Base-by-base conservation (phyloP, 2,113 vertebrate genomes). In the Rhinogobius similis region DNA sequence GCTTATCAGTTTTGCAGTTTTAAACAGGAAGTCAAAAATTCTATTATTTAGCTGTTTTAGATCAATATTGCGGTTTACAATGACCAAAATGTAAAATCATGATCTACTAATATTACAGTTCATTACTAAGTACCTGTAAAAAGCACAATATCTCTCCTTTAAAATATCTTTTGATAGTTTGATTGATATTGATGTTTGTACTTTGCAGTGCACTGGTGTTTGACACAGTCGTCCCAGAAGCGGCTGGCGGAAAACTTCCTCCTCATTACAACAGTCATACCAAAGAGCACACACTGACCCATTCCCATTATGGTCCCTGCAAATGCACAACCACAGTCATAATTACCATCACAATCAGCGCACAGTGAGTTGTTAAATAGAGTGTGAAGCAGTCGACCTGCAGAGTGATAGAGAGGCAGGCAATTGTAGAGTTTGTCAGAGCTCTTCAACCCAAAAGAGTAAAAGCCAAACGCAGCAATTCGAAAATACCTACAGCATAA, bases 161-260 rank as follows among this genome's bases (percentile, higher is more conserved):
- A n/a, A n/a, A n/a, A n/a, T n/a, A n/a, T n/a, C n/a, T n/a, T n/a
- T n/a, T n/a, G n/a, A n/a, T n/a, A n/a, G 20, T 50, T 50, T 9
- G n/a, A n/a, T 46, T 46, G 44, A 29, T 59, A 20, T 32, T 20
- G 13, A 18, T 32, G 58, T 3, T 29, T 63, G n/a, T 14, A 80
- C 94, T 95, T n/a, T 89, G 96, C 96, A 52, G 96, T 97, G 90
- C 96, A 98, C 72, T 95, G 90, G 88, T 95, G 88, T 68, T 95
- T 94, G 44, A 90, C 73, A 36, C 96, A 98, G 87, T 98, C 96
- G 0, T 96, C 94, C 96, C 96, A 98, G 91, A 98, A 97, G 68
- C 88, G 84, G 68, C 92, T 95, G 80, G 95, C 96, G 0, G 96
- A 97, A 84, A 98, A 98, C 80, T 96, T 97, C 90, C 81, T 95